phyloP scores from a whole-genome alignment of 2,888 invertebrate species.

The Drepanosiphum platanoidis region DNA sequence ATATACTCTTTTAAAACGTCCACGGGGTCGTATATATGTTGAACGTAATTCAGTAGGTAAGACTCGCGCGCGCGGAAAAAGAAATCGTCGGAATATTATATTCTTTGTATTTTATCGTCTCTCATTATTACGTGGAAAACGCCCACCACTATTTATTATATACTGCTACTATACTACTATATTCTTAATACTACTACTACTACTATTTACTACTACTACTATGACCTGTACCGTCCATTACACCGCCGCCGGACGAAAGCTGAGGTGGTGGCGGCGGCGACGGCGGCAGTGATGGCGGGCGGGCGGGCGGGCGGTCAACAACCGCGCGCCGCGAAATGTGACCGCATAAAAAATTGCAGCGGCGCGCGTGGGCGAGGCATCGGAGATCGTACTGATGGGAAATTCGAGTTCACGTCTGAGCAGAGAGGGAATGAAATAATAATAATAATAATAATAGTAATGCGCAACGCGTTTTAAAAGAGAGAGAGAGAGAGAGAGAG shows the following conservation, averaged over 20 bases:
- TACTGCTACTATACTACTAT: not conserved
- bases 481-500: not conserved
- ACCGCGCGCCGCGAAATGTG: constrained; percentile 34
- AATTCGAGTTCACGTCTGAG: not conserved
- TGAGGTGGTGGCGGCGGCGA: not conserved
- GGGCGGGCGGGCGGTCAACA: constrained; percentile 51
- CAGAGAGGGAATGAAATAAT: not conserved
- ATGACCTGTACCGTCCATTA: too few species aligned
- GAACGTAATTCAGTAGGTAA: too few species aligned
- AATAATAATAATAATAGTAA: not conserved
- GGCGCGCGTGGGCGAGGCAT: not conserved
- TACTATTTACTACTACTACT: too few species aligned
- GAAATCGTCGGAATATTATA: too few species aligned
- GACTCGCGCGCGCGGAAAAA: too few species aligned
- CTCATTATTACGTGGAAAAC: constrained; percentile 33
- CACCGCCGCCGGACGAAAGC: not conserved
- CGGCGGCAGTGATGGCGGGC: too few species aligned
- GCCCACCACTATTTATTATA: not conserved
- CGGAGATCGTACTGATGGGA: not conserved
- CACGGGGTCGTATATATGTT: too few species aligned
- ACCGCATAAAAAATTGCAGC: constrained; percentile 12
- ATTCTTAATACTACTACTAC: too few species aligned
- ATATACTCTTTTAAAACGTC: too few species aligned
- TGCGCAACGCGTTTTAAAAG: too few species aligned
- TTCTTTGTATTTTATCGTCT: too few species aligned